phyloP scores from a whole-genome alignment of 2,888 invertebrate species.

The Quadroppia sp. region DNA sequence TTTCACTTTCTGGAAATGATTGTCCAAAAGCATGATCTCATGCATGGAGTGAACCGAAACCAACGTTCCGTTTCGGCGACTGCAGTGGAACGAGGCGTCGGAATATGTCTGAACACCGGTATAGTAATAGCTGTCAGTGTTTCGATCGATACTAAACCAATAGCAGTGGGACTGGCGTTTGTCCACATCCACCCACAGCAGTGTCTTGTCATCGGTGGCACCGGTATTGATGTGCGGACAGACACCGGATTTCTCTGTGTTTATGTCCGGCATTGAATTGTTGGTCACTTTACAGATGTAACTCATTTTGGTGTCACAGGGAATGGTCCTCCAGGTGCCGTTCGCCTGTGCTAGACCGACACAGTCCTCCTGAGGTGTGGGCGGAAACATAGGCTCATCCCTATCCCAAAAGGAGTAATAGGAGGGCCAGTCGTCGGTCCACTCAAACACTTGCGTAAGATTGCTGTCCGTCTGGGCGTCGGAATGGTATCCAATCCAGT shows the following conservation, averaged over 20 bases:
- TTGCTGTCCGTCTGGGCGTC: neutral
- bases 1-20: neutral
- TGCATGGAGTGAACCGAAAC: conserved; percentile 3
- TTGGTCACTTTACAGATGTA: neutral
- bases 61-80: neutral
- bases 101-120: too few relatives aligned
- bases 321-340: neutral
- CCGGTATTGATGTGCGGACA: neutral
- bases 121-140: neutral
- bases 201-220: neutral
- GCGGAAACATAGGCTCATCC: neutral
- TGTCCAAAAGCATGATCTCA: neutral
- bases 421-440: conserved; percentile 15
- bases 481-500: neutral
- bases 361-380: neutral
- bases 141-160: conserved; percentile 8
- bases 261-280: neutral
- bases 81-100: too few relatives aligned
- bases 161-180: neutral
- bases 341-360: neutral
- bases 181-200: neutral
- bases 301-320: neutral
- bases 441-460: neutral
- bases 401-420: neutral
- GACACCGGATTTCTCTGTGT: neutral